Base-by-base conservation (phyloP, 2,113 vertebrate species). In the Capreolus pygargus region DNA sequence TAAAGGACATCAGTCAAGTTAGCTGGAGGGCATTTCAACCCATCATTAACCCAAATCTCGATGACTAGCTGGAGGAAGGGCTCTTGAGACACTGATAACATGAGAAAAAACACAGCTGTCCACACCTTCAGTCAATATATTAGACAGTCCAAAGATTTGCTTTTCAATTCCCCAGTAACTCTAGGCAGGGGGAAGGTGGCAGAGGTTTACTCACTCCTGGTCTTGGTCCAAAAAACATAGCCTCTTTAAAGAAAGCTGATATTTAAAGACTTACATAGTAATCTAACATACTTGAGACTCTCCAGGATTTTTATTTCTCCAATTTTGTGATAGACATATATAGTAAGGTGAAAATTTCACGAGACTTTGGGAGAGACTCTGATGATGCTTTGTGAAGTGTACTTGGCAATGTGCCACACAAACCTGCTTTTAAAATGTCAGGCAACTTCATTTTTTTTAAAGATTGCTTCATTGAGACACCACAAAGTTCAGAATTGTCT, bases 31-130 rank as follows among this genome's bases (percentile, higher is more conserved):
- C 70, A 58, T 54, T 54, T 28, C 60, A 50, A 61, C 61, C 60
- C 54, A 83, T 91, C 94, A 92, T 95, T 90, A 89, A 76, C 83
- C 79, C 19, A 81, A 55, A 86, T 74, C 55, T 91, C 82, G 58
- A 87, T 70, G 52, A 94, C 76, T 89, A 52, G 9, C 1, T 92
- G 25, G 11, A 89, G 47, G 79, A 97, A 54, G 27, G 15, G 1
- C 84, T 86, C 47, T n/a, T 55, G 86, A 83, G 50, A 89, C 27
- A 50, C 27, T 17, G 47, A 28, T 2, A 8, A n/a, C 45, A 27
- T 6, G 6, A 25, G 36, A 5, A 64, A 45, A 50, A 67, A 50
- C 19, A 61, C 47, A 54, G 36, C 7, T 39, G 50, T 39, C 43
- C 21, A 0, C 6, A 50, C 0, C 4, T 19, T 30, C 7, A n/a